Evolutionary conservation across 2,797 vertebrate species (phyloP), one percentile per base, ranked within the genome.

Genomic region (Eutrigla gurnardus): DNA sequence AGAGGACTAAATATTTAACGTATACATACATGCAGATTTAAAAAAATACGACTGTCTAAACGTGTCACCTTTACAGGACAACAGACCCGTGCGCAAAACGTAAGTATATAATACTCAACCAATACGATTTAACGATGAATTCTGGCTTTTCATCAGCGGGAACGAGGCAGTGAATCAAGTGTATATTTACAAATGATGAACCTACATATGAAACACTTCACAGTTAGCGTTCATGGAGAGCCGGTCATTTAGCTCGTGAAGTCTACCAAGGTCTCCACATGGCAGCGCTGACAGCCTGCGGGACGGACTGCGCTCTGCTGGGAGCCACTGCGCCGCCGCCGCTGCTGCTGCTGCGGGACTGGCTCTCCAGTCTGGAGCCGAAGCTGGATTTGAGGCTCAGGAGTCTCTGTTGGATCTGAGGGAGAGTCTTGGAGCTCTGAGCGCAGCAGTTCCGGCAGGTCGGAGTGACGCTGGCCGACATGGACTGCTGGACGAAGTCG

Each of bases 251-350:
- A 25, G 58, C 37, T 10, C 4, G 5, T 52, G 6, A 17, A 3
- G 17, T 91, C 86, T 92, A 94, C 91, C 91, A 94, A 0, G 93
- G 94, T 81, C 94, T 94, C 93, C 95, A 93, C 83, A 94, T 84
- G 78, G 71, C 61, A 6, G 79, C 75, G 73, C 62, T 62, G 60
- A 47, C 68, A 6, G 53, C 55, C 59, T 82, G 75, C 3, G 67
- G 73, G 12, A 40, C 70, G 1, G 68, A 70, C 71, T 75, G 81
- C 12, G 70, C 77, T 62, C 65, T 6, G 50, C 58, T 46, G n/a
- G 78, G 74, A 14, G 69, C 63, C 43, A 32, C 69, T 33, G 67
- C 70, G 33, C 60, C 37, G 43, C 61, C 75, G 69, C 32, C 59
- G 71, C 45, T 50, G 72, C 61, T 77, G 70, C 37, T 68, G 75